Evolutionary conservation across 2,888 invertebrate genomes (phyloP).

Genomic region (Limnephilus marmoratus): DNA sequence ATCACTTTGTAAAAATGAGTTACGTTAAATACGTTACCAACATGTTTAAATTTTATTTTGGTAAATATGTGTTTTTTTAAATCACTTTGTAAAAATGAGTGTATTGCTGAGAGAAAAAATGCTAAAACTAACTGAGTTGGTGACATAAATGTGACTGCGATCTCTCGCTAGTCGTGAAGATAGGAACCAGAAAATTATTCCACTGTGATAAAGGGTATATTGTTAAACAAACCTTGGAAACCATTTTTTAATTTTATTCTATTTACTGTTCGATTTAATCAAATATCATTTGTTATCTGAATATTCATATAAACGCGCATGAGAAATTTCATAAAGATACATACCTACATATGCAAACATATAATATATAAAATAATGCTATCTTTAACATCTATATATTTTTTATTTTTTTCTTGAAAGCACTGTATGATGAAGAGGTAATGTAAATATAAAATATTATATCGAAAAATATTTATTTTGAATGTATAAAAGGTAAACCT

Average conservation of each 20-base stretch:
- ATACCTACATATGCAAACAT: background rate
- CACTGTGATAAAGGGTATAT: background rate
- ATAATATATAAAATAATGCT: background rate
- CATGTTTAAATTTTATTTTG: too few relatives aligned
- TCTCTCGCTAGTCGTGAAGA: too few relatives aligned
- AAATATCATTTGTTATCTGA: background rate
- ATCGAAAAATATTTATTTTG: background rate
- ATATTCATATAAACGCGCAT: background rate
- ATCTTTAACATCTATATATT: background rate
- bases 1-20: too few relatives aligned
- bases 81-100: too few relatives aligned
- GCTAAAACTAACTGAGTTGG: too few relatives aligned
- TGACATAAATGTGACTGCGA: too few relatives aligned
- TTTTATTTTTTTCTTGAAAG: background rate
- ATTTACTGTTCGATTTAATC: background rate
- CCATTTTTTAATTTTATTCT: background rate
- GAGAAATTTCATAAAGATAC: background rate
- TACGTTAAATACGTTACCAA: too few relatives aligned
- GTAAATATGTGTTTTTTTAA: too few relatives aligned
- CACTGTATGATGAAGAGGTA: background rate
- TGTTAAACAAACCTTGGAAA: background rate
- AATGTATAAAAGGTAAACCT: background rate
- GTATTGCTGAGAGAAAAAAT: too few relatives aligned
- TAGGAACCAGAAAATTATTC: background rate
- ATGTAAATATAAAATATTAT: background rate